A percentile compares a stretch with the other conserved stretches of the same genome.
Conservation (phyloP, 2,113 vertebrate genomes). For the Porphyrio hochstetteri region DNA sequence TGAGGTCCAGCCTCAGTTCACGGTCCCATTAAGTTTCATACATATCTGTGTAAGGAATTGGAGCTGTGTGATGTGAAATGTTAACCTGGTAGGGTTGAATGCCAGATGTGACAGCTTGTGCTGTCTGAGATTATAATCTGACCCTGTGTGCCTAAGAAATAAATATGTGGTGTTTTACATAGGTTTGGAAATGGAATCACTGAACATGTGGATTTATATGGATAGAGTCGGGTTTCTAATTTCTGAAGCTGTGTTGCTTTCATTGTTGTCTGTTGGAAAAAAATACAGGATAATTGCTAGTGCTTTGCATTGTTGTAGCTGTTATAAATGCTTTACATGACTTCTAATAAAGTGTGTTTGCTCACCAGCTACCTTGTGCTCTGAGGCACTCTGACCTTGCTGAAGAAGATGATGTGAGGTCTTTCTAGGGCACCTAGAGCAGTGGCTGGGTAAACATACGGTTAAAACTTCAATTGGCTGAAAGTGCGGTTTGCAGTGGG, state of each 20-base stretch:
- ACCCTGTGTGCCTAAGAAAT: slow-evolving; percentile 8
- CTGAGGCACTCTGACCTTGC: slow-evolving; percentile 46
- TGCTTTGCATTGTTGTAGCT: slow-evolving; percentile 2
- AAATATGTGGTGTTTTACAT: background rate
- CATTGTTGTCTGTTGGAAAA: background rate
- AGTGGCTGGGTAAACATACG: slow-evolving; percentile 40
- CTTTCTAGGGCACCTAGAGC: slow-evolving; percentile 47
- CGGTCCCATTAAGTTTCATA: background rate
- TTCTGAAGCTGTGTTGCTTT: slow-evolving; percentile 8
- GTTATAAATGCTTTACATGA: slow-evolving; percentile 48
- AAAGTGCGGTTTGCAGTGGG: background rate
- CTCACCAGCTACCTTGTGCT: slow-evolving; percentile 38
- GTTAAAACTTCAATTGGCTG: slow-evolving; percentile 41
- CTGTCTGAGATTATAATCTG: slow-evolving; percentile 58
- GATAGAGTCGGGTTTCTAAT: background rate
- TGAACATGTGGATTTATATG: slow-evolving; percentile 15
- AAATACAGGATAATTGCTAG: background rate
- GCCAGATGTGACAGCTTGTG: slow-evolving; percentile 36
- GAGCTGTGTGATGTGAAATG: slow-evolving; percentile 36
- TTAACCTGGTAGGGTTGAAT: slow-evolving; percentile 16
- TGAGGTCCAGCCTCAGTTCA: background rate
- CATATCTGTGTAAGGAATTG: background rate
- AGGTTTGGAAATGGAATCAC: slow-evolving; percentile 35
- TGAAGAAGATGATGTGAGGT: slow-evolving; percentile 50
- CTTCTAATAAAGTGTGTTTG: slow-evolving; percentile 53